Base-by-base conservation (phyloP, 2,888 invertebrate species). In the Hesperia comma region DNA sequence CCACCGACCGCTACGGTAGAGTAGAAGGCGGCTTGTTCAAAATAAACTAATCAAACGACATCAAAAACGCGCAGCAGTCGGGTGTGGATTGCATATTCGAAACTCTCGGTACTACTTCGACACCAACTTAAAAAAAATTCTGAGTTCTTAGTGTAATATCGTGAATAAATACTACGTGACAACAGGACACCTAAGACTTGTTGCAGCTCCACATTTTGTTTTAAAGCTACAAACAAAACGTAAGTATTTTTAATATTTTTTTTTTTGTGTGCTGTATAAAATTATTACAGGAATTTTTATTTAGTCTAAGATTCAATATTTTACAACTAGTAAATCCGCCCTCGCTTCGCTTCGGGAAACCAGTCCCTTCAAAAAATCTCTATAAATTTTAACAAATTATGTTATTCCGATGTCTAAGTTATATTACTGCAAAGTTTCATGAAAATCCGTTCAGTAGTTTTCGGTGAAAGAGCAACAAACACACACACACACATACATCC, bases 61-160 rank as follows among this genome's bases (percentile, higher is more conserved):
- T 84, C 87, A 87, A 90, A 89, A 89, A 81, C 86, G 84, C 87
- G 88, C 81, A 82, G 77, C 81, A 84, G 81, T 71, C 85, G 85
- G 82, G 77, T 78, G 84, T 76, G 78, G 76, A 75, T 53, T 66
- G 60, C 55, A 43, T 58, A 55, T 43, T 53, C 37, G 21, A 33
- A 46, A 67, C 46, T 49, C 55, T 49, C 49, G 43, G 21, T 41
- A n/a, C 43, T 8, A 51, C 2, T 19, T 63, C 14, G 14, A 40
- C 19, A 49, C 19, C 15, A 58, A 32, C 40, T 32, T 40, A 57
- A 41, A 43, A n/a, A 21, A 41, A n/a, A 33, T 33, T 12, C 54
- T 60, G 26, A 62, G 62, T 61, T 67, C 51, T 33, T 26, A 61
- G 66, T 64, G 64, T 26, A 6, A 51, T 26, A 51, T 14, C 51